These are phyloP conservation scores for Hylaeus volcanicus DNA, from an alignment of 1,140 invertebrate species.

Conservation along the genomic window DNA sequence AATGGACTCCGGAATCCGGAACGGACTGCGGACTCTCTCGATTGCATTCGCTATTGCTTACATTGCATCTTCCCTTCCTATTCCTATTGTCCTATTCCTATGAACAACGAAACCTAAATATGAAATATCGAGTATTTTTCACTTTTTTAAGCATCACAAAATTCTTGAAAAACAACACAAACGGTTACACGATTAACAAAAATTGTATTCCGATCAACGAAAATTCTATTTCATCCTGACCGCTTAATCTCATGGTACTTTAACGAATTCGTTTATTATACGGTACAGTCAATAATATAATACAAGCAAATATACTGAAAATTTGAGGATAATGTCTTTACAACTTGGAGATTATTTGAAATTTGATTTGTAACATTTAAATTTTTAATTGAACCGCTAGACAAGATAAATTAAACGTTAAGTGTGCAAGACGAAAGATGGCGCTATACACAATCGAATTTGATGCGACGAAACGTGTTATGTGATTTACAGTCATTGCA, in stretches of 20 bases:
- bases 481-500: neutral
- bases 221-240: neutral
- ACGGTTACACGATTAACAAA: neutral
- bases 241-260: neutral
- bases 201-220: neutral
- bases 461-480: too few relatives aligned
- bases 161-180: neutral
- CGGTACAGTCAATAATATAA: neutral
- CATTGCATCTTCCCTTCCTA: too few relatives aligned
- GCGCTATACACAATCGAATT: neutral
- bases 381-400: neutral
- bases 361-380: neutral
- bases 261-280: neutral
- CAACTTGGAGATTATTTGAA: neutral
- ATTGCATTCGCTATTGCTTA: too few relatives aligned
- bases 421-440: neutral
- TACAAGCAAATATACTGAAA: neutral
- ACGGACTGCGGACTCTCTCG: slow-evolving; percentile 5
- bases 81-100: neutral
- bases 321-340: neutral
- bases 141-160: neutral
- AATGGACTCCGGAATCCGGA: too few relatives aligned
- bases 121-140: neutral
- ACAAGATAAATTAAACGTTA: neutral
- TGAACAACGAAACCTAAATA: slow-evolving; percentile 3